Evolutionary conservation across 2,113 vertebrate genomes (phyloP).

Genomic region (Gila orcuttii): DNA sequence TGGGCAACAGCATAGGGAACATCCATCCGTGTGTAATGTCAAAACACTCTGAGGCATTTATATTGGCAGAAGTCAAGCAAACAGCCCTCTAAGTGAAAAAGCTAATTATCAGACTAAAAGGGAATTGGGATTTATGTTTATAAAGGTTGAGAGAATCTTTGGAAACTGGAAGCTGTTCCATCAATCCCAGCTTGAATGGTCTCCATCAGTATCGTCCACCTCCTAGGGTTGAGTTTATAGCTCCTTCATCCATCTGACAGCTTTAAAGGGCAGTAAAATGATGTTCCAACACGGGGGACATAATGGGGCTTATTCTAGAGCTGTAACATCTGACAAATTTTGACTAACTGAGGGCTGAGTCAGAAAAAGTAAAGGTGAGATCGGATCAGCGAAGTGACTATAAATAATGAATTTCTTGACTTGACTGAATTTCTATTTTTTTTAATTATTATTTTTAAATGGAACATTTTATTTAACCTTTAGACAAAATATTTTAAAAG

Average conservation of each 20-base stretch:
- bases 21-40: neutral
- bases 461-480: neutral
- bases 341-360: constrained; percentile 7
- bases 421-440: neutral
- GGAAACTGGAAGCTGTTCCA: constrained; percentile 52
- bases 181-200: constrained; percentile 53
- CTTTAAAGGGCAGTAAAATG: constrained; percentile 59
- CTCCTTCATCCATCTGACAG: constrained; percentile 34
- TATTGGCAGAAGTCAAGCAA: constrained; percentile 19
- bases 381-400: neutral
- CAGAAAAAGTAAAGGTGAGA: neutral
- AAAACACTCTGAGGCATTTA: neutral
- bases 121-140: constrained; percentile 53
- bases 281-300: constrained; percentile 39
- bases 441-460: too few relatives aligned
- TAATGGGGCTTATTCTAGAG: constrained; percentile 39
- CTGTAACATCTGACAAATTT: constrained; percentile 32
- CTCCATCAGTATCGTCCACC: constrained; percentile 50
- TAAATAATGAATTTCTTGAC: neutral
- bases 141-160: constrained; percentile 51
- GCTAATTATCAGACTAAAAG: constrained; percentile 55
- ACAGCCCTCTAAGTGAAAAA: constrained; percentile 34
- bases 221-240: constrained; percentile 39
- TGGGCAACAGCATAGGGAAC: neutral
- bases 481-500: neutral